Base-by-base conservation (phyloP, 2,113 vertebrate species). In the Enhydra lutris region DNA sequence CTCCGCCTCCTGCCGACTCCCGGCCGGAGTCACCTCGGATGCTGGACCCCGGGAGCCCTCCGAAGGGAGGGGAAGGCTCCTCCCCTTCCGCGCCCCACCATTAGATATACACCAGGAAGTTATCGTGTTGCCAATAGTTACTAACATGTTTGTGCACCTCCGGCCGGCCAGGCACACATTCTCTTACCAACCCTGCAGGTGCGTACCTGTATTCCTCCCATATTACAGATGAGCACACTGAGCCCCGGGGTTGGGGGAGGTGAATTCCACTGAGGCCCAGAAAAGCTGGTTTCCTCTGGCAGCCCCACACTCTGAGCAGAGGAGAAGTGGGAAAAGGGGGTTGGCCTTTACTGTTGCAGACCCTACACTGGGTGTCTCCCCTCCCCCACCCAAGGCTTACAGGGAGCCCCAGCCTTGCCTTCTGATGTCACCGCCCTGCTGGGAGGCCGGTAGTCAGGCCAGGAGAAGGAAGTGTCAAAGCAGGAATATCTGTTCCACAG, bases 261-360 rank as follows among this genome's bases (percentile, higher is more conserved):
- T 8, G 47, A 45, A 13, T 26, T 26, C 15, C 21, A 42, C 63
- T 1, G n/a, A 21, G 1, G 45, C 36, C 1, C 11, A 14, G 42
- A 26, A 80, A 7, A 42, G 45, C 59, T 20, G 63, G 14, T 21
- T 42, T 15, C 45, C 81, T 15, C 39, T 14, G 7, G 18, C 52
- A 8, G 82, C 50, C 20, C 47, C n/a, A 17, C 47, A n/a, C n/a
- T 1, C 7, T 0, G 11, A 59, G 34, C 6, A 13, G 45, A 8
- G 29, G 29, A 7, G 15, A 8, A 2, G 7, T 5, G 34, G n/a
- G 31, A 39, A 31, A 29, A 10, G 26, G 42, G 14, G 74, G 29
- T 29, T 2, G 9, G 45, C 4, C 3, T 7, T 34, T 2, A 1
- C 2, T 3, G 71, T 21, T 0, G 0, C 1, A 15, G 69, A 47